These are phyloP conservation scores for Apocheima hispidaria DNA, from an alignment of 2,888 invertebrate genomes.

Conservation along the genomic window DNA sequence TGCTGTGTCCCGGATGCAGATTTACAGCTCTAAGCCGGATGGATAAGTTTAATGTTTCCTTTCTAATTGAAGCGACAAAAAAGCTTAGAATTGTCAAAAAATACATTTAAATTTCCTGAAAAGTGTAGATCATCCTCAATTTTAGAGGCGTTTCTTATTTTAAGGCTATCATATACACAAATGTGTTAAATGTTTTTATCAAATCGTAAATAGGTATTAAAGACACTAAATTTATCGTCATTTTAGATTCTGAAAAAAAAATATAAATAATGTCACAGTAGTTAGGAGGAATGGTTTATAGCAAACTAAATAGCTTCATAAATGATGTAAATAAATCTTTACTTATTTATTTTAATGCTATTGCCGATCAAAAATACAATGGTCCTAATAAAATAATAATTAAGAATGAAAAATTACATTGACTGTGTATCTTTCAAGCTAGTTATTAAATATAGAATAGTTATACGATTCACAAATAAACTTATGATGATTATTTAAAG, in stretches of 20 bases:
- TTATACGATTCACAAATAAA: slow-evolving; percentile 50
- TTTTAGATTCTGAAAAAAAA: neutral
- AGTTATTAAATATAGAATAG: slow-evolving; percentile 64
- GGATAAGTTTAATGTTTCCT: slow-evolving; percentile 26
- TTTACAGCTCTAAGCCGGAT: slow-evolving; percentile 42
- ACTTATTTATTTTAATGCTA: slow-evolving; percentile 15
- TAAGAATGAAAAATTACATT: slow-evolving; percentile 49
- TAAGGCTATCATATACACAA: no score
- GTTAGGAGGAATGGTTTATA: slow-evolving; percentile 8
- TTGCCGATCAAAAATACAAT: slow-evolving; percentile 39
- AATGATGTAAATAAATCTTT: slow-evolving; percentile 1
- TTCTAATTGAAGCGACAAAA: slow-evolving; percentile 21
- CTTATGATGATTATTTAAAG: slow-evolving; percentile 58
- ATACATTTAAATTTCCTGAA: no score
- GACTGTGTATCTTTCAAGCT: slow-evolving; percentile 58
- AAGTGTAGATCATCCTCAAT: no score
- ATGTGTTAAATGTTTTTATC: no score
- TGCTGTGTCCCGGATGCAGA: slow-evolving; percentile 46
- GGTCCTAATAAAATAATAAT: slow-evolving; percentile 42
- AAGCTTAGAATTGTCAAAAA: neutral
- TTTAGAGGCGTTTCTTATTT: no score
- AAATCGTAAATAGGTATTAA: no score
- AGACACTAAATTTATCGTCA: neutral
- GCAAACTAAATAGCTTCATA: slow-evolving; percentile 6
- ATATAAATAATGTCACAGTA: neutral